These are phyloP conservation scores for Nyctibius grandis DNA, from an alignment of 2,797 vertebrate species.

Conservation along the genomic window DNA sequence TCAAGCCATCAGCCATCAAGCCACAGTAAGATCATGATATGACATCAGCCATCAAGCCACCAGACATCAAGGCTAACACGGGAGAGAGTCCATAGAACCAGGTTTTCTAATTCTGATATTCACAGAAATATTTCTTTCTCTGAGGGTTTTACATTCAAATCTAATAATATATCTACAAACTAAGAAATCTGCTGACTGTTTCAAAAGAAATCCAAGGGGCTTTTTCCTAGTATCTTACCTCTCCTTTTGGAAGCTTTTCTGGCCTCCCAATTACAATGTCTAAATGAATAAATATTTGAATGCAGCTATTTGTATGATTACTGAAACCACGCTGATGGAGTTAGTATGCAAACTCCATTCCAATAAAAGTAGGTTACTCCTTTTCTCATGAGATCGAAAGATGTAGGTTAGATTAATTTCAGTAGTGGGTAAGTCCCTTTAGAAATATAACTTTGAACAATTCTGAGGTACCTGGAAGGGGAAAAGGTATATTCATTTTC, in stretches of 20 bases:
- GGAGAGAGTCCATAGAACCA: background rate
- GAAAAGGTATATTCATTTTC: background rate
- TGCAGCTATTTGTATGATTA: background rate
- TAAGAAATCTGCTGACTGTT: background rate
- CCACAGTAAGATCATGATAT: background rate
- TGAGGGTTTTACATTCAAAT: conserved; percentile 1
- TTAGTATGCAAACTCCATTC: background rate
- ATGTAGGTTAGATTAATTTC: background rate
- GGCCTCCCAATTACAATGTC: background rate
- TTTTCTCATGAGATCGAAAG: background rate
- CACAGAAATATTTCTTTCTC: background rate
- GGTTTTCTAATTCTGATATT: background rate
- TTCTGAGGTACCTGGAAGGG: background rate
- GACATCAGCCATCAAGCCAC: background rate
- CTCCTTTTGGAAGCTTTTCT: conserved; percentile 6
- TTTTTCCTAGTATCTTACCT: background rate
- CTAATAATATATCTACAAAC: background rate
- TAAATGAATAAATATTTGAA: conserved; percentile 9
- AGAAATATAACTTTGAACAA: background rate
- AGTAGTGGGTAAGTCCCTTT: background rate
- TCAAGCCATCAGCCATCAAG: background rate
- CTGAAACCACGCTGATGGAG: background rate
- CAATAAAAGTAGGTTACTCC: background rate
- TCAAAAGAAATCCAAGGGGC: background rate
- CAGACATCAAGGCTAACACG: background rate